phyloP scores from a whole-genome alignment of 1,140 invertebrate genomes.

The Uloborus diversus region DNA sequence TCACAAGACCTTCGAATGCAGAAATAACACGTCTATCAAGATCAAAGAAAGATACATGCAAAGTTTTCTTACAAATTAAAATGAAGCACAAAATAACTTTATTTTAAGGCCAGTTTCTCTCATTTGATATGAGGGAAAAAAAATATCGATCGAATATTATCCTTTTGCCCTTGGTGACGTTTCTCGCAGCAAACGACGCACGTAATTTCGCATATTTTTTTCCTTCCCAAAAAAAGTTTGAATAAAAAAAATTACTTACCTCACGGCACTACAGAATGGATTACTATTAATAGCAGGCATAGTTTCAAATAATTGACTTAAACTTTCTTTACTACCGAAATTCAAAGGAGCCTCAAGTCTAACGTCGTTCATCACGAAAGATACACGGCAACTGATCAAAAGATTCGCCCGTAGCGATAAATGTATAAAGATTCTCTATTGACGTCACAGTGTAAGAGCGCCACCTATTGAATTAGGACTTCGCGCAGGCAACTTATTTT shows the following conservation, averaged over 20 bases:
- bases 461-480: too few relatives aligned
- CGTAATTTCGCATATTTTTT: neutral
- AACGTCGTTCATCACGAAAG: constrained; percentile 42
- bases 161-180: constrained; percentile 2
- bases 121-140: too few relatives aligned
- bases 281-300: constrained; percentile 51
- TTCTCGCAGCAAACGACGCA: constrained; percentile 1
- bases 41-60: neutral
- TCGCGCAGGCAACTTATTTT: too few relatives aligned
- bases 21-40: neutral
- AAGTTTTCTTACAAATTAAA: neutral
- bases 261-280: constrained; percentile 12
- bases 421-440: too few relatives aligned
- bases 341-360: constrained; percentile 18
- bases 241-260: constrained; percentile 13
- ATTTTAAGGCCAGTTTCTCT: too few relatives aligned
- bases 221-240: neutral
- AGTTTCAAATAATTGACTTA: constrained; percentile 48
- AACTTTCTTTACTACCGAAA: constrained; percentile 38
- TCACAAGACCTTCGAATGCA: constrained; percentile 33
- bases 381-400: too few relatives aligned
- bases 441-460: too few relatives aligned
- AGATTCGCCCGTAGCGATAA: too few relatives aligned
- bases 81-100: neutral
- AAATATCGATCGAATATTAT: constrained; percentile 6